Conservation (phyloP, 2,797 vertebrate genomes). For the Pachyuromys duprasi region DNA sequence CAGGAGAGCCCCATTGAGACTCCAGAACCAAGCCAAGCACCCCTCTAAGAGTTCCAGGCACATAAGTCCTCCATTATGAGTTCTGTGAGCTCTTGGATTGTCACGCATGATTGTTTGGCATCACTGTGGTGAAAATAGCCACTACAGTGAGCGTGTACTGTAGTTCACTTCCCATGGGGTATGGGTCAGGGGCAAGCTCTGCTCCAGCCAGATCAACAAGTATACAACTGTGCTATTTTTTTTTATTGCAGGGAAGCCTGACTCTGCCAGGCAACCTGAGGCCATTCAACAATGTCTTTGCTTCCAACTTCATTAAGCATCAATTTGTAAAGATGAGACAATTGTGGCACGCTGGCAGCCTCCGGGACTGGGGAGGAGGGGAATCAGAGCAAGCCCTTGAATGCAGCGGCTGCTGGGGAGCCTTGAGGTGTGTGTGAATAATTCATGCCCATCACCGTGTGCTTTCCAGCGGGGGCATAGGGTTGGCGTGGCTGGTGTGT, state of each 20-base stretch:
- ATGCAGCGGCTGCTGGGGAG: not conserved
- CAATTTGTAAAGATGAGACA: slow-evolving; percentile 50
- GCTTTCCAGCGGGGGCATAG: not conserved
- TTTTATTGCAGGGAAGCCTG: not conserved
- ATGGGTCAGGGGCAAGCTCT: not conserved
- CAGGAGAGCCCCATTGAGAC: not conserved
- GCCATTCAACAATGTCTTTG: slow-evolving; percentile 15
- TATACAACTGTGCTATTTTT: not conserved
- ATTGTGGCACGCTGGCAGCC: not conserved
- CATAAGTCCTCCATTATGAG: not conserved
- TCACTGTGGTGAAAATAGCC: not conserved
- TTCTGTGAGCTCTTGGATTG: no score
- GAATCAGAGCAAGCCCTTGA: not conserved
- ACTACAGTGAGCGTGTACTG: not conserved
- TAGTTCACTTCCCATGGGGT: not conserved
- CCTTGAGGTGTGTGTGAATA: not conserved
- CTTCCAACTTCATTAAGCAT: slow-evolving; percentile 43
- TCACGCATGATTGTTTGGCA: not conserved
- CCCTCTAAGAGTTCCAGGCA: not conserved
- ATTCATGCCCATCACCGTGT: not conserved
- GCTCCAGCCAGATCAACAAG: not conserved
- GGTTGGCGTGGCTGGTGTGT: no score
- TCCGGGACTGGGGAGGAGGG: not conserved
- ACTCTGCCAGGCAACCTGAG: not conserved
- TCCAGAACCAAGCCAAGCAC: not conserved